Base-by-base conservation (phyloP, 2,113 vertebrate species). In the Balaenoptera acutorostrata region DNA sequence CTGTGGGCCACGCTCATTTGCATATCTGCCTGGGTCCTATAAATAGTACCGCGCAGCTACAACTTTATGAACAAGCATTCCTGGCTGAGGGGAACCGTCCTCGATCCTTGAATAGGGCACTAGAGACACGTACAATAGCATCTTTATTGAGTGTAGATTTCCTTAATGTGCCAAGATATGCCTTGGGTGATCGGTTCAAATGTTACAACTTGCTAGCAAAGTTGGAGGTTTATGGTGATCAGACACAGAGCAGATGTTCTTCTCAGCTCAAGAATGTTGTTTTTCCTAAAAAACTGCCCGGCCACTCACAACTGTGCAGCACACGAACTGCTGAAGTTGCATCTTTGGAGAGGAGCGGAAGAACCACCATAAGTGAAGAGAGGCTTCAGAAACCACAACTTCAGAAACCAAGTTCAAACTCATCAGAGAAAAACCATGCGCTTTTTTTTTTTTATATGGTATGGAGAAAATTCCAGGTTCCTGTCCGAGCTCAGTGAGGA, bases 131-230 rank as follows among this genome's bases (percentile, higher is more conserved):
- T 20, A 20, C 36, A 71, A 44, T 29, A 93, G 57, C 78, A n/a
- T 41, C 49, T 85, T 95, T 78, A 59, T 29, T 27, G 46, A 90
- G 63, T 78, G 36, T 59, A 49, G 71, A 69, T 93, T 95, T 96
- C 57, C 66, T 91, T 95, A 21, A 66, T 11, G 36, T 46, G 33
- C 68, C 64, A 61, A 95, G 93, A 52, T 52, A 33, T 21, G 36
- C 74, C 83, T 94, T n/a, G 61, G 88, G 33, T 74, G 94, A 63
- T 95, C 78, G 57, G 96, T 84, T 59, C 93, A 82, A 83, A 64
- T 61, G 74, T 64, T 85, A 88, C 41, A 72, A 49, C 49, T 75
- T 66, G 69, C 84, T 90, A 23, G 33, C 61, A 88, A 88, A 88
- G 25, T 33, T 66, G 68, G 72, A 72, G 57, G 85, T 72, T 72